Evolutionary conservation across 2,888 invertebrate species (phyloP).

Genomic region (Perizoma affinitatum): DNA sequence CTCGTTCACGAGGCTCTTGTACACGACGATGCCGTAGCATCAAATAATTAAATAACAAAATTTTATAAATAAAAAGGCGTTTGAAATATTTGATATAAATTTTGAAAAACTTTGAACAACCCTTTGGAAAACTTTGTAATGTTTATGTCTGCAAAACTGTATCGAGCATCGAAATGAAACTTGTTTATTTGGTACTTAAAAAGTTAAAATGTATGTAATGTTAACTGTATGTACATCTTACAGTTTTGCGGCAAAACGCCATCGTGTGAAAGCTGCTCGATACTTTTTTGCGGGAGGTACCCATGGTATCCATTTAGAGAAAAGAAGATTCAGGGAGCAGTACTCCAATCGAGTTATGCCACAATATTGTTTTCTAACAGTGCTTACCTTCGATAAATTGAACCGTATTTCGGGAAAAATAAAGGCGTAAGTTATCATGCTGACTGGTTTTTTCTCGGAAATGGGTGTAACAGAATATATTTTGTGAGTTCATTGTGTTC

Average conservation of each 20-base stretch:
- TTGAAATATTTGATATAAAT: no score
- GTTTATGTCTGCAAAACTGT: no score
- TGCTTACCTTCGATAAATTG: conserved; percentile 44
- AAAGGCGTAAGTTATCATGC: conserved; percentile 1
- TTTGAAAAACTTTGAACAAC: no score
- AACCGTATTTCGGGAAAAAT: conserved; percentile 20
- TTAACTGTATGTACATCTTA: no score
- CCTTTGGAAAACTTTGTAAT: no score
- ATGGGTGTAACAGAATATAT: conserved; percentile 27
- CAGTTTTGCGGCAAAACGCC: no score
- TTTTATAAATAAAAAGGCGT: no score
- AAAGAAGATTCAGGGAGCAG: conserved; percentile 59
- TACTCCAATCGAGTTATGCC: conserved; percentile 60
- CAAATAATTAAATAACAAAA: not conserved
- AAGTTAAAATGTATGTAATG: no score
- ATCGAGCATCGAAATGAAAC: no score
- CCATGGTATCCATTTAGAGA: conserved; percentile 71
- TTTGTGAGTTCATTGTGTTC: conserved; percentile 29
- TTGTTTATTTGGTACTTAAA: no score
- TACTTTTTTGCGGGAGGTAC: conserved; percentile 67
- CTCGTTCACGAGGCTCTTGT: conserved; percentile 50
- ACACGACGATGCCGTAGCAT: conserved; percentile 7
- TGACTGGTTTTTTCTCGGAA: conserved; percentile 6
- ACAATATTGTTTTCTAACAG: conserved; percentile 45
- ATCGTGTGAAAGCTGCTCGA: conserved; percentile 36